These are phyloP conservation scores for Hydropsyche tenuis DNA, from an alignment of 1,140 invertebrate species.

Conservation along the genomic window DNA sequence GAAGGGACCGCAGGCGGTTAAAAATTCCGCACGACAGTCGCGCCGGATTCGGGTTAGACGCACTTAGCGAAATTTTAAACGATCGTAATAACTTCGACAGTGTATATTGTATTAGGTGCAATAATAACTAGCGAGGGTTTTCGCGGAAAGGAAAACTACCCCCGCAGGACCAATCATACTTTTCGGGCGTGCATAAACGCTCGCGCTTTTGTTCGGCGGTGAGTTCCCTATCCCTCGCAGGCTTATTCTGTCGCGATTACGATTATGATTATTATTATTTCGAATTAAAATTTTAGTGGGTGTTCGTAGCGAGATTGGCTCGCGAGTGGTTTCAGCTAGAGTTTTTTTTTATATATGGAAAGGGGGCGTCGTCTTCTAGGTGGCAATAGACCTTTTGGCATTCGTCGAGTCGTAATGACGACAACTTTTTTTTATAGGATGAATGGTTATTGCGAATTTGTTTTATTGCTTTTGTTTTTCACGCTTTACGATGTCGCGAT, in stretches of 20 bases:
- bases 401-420: slow-evolving; percentile 18
- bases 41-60: background rate
- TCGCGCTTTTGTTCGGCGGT: slow-evolving; percentile 2
- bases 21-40: background rate
- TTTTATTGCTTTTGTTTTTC: slow-evolving; percentile 32
- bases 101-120: slow-evolving; percentile 38
- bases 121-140: slow-evolving; percentile 32
- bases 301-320: background rate
- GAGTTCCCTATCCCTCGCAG: slow-evolving; percentile 1
- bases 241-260: slow-evolving; percentile 14
- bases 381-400: background rate
- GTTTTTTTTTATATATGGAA: no score
- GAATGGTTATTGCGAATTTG: slow-evolving; percentile 30
- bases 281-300: slow-evolving; percentile 37
- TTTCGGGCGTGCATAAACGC: no score
- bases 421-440: slow-evolving; percentile 22
- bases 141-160: slow-evolving; percentile 35
- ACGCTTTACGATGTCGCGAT: slow-evolving; percentile 21
- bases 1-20: background rate
- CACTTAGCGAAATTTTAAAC: slow-evolving; percentile 3
- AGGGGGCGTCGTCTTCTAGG: no score
- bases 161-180: slow-evolving; percentile 49
- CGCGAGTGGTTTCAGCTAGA: no score
- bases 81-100: background rate
- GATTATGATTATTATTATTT: slow-evolving; percentile 37